Percentiles rank a stretch among this genome's conserved stretches.
Conservation (phyloP, 2,888 invertebrate species). For the Monoplex corrugatus region DNA sequence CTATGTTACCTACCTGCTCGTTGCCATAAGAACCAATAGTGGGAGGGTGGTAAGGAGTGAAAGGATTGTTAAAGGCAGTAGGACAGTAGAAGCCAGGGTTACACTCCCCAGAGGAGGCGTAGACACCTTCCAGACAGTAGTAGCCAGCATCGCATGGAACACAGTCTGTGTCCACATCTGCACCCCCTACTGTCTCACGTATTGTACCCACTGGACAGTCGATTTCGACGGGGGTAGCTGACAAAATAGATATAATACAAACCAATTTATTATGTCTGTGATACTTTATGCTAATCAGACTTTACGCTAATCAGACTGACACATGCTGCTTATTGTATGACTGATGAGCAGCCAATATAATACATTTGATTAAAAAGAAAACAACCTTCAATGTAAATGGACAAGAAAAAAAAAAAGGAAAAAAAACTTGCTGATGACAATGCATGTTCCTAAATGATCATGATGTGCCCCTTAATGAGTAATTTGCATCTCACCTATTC, state of each 20-base stretch:
- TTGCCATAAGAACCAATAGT: conserved; percentile 77
- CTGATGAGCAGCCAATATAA: too few species aligned
- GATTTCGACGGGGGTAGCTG: conserved; percentile 78
- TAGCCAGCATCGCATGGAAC: conserved; percentile 76
- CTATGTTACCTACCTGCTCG: conserved; percentile 68
- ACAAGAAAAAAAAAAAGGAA: too few species aligned
- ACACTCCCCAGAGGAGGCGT: conserved; percentile 69
- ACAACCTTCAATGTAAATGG: too few species aligned
- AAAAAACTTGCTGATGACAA: too few species aligned
- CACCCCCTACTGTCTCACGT: conserved; percentile 68
- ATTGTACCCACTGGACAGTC: conserved; percentile 79
- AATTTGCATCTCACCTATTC: too few species aligned
- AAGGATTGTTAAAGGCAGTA: conserved; percentile 74
- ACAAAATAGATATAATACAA: too few species aligned
- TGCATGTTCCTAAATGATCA: too few species aligned
- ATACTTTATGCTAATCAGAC: not conserved
- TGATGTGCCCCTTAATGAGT: too few species aligned
- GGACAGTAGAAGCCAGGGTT: conserved; percentile 78
- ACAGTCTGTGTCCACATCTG: conserved; percentile 71
- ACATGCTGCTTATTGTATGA: too few species aligned
- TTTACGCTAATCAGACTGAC: too few species aligned
- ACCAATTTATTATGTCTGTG: too few species aligned
- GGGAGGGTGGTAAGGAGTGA: conserved; percentile 65
- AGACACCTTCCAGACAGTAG: conserved; percentile 76
- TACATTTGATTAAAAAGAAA: too few species aligned